phyloP scores from a whole-genome alignment of 2,113 vertebrate genomes.

The Rafetus swinhoei region DNA sequence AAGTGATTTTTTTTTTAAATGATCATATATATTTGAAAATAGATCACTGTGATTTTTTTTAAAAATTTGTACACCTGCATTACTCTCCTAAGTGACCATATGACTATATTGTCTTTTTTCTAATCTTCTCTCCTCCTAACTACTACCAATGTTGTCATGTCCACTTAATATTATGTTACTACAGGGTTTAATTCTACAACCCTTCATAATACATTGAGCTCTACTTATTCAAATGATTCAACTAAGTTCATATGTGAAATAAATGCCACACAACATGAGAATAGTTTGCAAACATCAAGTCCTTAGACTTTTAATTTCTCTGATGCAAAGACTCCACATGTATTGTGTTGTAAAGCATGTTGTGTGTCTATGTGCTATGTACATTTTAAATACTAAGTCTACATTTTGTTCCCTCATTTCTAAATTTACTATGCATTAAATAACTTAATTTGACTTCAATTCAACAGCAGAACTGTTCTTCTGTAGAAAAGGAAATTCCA shows the following conservation, averaged over 20 bases:
- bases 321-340: background rate
- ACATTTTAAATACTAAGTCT: background rate
- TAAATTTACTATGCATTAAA: background rate
- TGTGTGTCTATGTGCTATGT: background rate
- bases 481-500: slow-evolving; percentile 20
- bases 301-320: background rate
- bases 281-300: background rate
- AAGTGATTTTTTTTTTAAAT: background rate
- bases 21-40: background rate
- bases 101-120: background rate
- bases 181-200: background rate
- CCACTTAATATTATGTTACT: background rate
- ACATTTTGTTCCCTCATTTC: background rate
- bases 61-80: background rate
- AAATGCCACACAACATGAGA: background rate
- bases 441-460: background rate
- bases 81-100: background rate
- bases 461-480: fast-evolving
- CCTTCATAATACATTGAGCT: background rate
- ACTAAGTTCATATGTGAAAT: background rate
- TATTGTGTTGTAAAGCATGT: no score
- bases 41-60: background rate
- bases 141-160: background rate
- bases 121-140: background rate
- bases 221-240: background rate